These are phyloP conservation scores for Pristionchus fissidentatus DNA, from an alignment of 2,888 invertebrate species.

Conservation along the genomic window DNA sequence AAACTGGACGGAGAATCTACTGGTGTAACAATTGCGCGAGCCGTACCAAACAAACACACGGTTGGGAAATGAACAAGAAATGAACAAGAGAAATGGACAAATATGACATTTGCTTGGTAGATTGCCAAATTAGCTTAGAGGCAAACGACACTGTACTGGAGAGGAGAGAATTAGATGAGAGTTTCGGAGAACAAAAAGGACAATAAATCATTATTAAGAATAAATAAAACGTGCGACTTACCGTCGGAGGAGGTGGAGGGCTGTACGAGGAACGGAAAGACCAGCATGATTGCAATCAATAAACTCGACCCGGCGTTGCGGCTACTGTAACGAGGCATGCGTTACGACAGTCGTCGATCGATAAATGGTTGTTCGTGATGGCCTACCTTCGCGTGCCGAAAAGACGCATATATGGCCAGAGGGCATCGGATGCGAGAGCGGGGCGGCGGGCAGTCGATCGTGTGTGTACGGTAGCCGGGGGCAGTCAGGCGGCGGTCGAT, in stretches of 20 bases:
- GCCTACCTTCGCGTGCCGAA: slow-evolving; percentile 44
- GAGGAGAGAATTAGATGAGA: too few relatives aligned
- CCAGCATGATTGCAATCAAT: slow-evolving; percentile 25
- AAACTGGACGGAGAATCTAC: too few relatives aligned
- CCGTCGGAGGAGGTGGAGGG: slow-evolving; percentile 43
- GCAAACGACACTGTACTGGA: too few relatives aligned
- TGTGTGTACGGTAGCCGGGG: slow-evolving; percentile 18
- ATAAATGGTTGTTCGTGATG: neutral
- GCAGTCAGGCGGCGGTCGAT: neutral
- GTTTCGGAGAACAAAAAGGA: too few relatives aligned
- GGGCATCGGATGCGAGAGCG: slow-evolving; percentile 37
- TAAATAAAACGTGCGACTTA: neutral
- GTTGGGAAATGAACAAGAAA: neutral
- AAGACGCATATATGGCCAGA: slow-evolving; percentile 48
- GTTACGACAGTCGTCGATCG: neutral
- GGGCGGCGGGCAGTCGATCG: neutral
- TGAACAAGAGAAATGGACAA: neutral
- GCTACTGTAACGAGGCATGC: slow-evolving; percentile 31
- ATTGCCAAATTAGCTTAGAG: too few relatives aligned
- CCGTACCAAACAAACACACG: neutral
- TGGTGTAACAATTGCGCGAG: neutral
- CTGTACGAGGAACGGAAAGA: slow-evolving; percentile 42
- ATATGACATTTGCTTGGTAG: neutral
- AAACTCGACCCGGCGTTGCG: slow-evolving; percentile 47
- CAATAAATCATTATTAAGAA: neutral